phyloP scores from a whole-genome alignment of 2,888 invertebrate species.

The Drosophila ustulata region DNA sequence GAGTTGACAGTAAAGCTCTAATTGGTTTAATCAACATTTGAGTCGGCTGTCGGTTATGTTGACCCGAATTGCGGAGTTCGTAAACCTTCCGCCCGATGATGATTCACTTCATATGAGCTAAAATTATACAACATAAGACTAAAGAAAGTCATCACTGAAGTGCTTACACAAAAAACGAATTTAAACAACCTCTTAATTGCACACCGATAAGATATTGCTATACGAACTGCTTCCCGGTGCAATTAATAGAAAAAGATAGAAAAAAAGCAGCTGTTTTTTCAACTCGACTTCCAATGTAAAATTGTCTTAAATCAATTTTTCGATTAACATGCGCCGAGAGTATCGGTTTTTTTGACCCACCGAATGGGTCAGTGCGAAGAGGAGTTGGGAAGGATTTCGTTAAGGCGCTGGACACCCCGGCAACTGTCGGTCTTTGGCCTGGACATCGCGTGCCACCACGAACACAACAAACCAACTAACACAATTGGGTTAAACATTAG shows the following conservation, averaged over 20 bases:
- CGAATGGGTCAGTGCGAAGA: background rate
- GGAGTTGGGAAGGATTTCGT: background rate
- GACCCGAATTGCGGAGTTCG: constrained; percentile 3
- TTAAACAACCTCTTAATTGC: constrained; percentile 23
- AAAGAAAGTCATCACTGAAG: constrained; percentile 3
- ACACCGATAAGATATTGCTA: constrained; percentile 20
- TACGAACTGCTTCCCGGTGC: constrained; percentile 4
- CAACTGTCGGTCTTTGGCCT: constrained; percentile 51
- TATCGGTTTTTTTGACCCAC: constrained; percentile 37
- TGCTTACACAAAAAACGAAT: constrained; percentile 13
- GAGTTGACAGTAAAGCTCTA: constrained; percentile 70
- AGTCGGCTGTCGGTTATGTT: constrained; percentile 7
- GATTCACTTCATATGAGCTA: background rate
- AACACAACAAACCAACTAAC: constrained; percentile 14
- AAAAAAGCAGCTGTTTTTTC: background rate
- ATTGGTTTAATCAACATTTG: constrained; percentile 58
- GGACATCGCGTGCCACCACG: constrained; percentile 68
- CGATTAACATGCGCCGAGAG: background rate
- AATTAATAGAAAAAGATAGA: background rate
- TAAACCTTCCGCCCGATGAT: background rate
- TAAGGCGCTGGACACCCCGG: constrained; percentile 28
- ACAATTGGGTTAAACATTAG: constrained; percentile 65
- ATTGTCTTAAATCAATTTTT: constrained; percentile 39
- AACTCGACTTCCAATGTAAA: background rate
- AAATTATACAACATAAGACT: constrained; percentile 1